Percentiles rank a stretch among this genome's conserved stretches.
These are phyloP conservation scores for Chiloscyllium punctatum DNA, from an alignment of 2,797 vertebrate species.

Conservation along the genomic window DNA sequence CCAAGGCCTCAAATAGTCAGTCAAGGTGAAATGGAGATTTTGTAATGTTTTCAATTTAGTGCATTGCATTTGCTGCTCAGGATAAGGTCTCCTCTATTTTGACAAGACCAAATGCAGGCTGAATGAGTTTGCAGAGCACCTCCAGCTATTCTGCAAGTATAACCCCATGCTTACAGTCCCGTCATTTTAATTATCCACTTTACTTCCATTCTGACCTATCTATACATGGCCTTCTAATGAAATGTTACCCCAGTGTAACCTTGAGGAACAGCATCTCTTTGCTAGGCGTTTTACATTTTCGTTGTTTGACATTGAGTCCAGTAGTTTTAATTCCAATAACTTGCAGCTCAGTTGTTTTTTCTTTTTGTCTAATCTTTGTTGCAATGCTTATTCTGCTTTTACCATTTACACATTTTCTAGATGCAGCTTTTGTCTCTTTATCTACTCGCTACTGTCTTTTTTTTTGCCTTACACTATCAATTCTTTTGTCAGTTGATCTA, in stretches of 20 bases:
- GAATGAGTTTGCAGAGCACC: neutral
- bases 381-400: neutral
- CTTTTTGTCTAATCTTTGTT: neutral
- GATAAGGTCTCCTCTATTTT: neutral
- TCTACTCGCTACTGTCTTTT: neutral
- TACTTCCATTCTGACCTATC: neutral
- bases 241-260: neutral
- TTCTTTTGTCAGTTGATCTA: neutral
- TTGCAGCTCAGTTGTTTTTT: neutral
- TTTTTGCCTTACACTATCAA: neutral
- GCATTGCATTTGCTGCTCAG: neutral
- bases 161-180: neutral
- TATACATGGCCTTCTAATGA: neutral
- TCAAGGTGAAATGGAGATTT: neutral
- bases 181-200: neutral
- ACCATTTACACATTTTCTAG: neutral
- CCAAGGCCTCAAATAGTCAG: neutral
- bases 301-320: neutral
- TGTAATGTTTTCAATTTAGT: neutral
- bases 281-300: neutral
- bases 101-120: neutral
- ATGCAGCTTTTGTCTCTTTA: neutral
- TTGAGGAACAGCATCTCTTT: neutral
- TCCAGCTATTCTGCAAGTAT: neutral
- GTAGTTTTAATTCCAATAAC: neutral